Percentiles rank a stretch among this genome's conserved stretches.
Evolutionary conservation across 2,888 invertebrate genomes (phyloP).

Genomic region (Arge pagana): DNA sequence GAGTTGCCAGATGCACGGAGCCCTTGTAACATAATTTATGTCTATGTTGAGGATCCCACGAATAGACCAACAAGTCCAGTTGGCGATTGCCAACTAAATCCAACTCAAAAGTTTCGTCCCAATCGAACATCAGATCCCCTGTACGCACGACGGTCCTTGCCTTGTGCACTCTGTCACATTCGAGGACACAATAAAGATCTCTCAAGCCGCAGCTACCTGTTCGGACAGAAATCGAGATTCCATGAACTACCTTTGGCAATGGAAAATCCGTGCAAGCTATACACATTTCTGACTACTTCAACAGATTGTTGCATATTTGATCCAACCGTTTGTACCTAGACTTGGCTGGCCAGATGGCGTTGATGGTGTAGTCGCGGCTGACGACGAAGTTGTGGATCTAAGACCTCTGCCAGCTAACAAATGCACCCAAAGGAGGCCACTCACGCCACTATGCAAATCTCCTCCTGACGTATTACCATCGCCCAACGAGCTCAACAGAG

Average conservation of each 20-base stretch:
- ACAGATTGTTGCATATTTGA: background rate
- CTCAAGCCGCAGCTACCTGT: slow-evolving; percentile 65
- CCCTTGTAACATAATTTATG: slow-evolving; percentile 95
- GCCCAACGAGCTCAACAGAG: slow-evolving; percentile 52
- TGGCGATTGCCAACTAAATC: slow-evolving; percentile 94
- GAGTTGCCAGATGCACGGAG: slow-evolving; percentile 80
- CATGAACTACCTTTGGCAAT: background rate
- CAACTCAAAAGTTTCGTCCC: slow-evolving; percentile 98
- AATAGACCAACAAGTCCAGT: slow-evolving; percentile 94
- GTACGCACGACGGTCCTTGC: slow-evolving; percentile 95
- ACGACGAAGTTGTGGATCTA: slow-evolving; percentile 71
- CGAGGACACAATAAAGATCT: slow-evolving; percentile 96
- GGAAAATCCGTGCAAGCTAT: background rate
- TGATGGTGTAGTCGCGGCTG: slow-evolving; percentile 74
- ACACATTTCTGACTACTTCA: background rate
- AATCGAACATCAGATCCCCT: slow-evolving; percentile 95
- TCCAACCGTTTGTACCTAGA: slow-evolving; percentile 45
- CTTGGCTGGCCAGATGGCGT: slow-evolving; percentile 60
- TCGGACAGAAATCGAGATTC: background rate
- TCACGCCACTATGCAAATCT: slow-evolving; percentile 67
- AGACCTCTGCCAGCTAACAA: slow-evolving; percentile 86
- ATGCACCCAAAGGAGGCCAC: slow-evolving; percentile 90
- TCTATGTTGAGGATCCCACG: slow-evolving; percentile 98
- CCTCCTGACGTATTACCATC: slow-evolving; percentile 46
- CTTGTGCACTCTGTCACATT: slow-evolving; percentile 95